Conservation (phyloP, 2,797 vertebrate genomes). For the Acropternis orthonyx region DNA sequence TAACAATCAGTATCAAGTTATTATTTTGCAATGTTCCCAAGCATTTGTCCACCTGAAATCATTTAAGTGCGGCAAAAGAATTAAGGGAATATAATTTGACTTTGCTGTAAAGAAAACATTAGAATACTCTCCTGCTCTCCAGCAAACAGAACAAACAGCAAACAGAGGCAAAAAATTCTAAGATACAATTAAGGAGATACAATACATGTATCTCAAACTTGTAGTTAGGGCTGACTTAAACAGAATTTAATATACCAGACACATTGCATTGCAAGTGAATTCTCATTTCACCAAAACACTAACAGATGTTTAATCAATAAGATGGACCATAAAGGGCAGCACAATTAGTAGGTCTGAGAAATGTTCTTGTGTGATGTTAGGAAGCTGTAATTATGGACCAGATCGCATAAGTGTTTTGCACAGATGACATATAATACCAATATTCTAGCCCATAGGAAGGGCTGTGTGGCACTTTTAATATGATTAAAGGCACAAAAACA, state of each 20-base stretch:
- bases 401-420: constrained; percentile 60
- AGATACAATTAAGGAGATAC: constrained; percentile 17
- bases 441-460: constrained; percentile 14
- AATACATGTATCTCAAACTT: constrained; percentile 39
- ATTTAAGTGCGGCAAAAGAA: not conserved
- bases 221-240: constrained; percentile 45
- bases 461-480: not conserved
- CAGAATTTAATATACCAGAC: constrained; percentile 63
- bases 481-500: not conserved
- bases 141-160: constrained; percentile 29
- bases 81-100: not conserved
- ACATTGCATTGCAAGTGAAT: constrained; percentile 52
- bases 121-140: not conserved
- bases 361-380: constrained; percentile 57
- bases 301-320: constrained; percentile 71
- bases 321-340: constrained; percentile 59
- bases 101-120: constrained; percentile 13
- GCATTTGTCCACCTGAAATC: constrained; percentile 16
- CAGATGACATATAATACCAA: constrained; percentile 60
- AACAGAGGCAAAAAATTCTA: not conserved
- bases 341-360: constrained; percentile 56
- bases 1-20: not conserved
- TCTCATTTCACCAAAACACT: constrained; percentile 56
- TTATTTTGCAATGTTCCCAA: not conserved
- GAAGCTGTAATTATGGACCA: constrained; percentile 64